Evolutionary conservation across 2,888 invertebrate species (phyloP).

Genomic region (Lycaena phlaeas): DNA sequence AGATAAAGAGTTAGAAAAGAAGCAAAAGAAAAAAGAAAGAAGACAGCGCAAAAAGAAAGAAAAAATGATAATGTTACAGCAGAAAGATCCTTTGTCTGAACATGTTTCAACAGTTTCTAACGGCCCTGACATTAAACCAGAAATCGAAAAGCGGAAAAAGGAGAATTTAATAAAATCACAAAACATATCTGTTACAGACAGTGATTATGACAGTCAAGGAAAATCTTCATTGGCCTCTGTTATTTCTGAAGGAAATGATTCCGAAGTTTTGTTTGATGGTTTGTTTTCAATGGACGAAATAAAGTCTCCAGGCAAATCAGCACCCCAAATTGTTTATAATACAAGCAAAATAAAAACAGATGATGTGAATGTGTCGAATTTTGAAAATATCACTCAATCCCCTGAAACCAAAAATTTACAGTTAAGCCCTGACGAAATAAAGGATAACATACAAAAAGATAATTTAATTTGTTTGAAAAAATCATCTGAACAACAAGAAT

Average conservation of each 20-base stretch:
- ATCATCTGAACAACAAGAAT: slow-evolving; percentile 18
- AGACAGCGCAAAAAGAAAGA: slow-evolving; percentile 26
- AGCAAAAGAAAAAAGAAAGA: slow-evolving; percentile 23
- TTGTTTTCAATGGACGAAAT: slow-evolving; percentile 48
- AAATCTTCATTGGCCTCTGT: slow-evolving; percentile 34
- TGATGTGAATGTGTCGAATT: neutral
- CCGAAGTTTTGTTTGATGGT: slow-evolving; percentile 41
- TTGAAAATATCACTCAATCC: neutral
- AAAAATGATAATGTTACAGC: slow-evolving; percentile 11
- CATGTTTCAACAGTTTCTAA: too few species aligned
- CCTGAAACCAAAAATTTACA: neutral
- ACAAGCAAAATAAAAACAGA: neutral
- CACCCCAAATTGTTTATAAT: slow-evolving; percentile 12
- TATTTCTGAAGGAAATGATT: slow-evolving; percentile 32
- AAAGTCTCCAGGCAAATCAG: slow-evolving; percentile 32
- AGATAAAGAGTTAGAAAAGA: slow-evolving; percentile 18
- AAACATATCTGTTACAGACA: slow-evolving; percentile 27
- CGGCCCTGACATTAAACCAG: too few species aligned
- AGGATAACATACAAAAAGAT: neutral
- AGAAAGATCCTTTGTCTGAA: too few species aligned
- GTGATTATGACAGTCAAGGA: slow-evolving; percentile 43
- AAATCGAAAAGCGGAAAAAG: too few species aligned
- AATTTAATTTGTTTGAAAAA: neutral
- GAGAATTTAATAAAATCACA: too few species aligned
- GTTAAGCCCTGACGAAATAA: neutral